phyloP scores from a whole-genome alignment of 2,113 vertebrate species.

The Syngnathus floridae region DNA sequence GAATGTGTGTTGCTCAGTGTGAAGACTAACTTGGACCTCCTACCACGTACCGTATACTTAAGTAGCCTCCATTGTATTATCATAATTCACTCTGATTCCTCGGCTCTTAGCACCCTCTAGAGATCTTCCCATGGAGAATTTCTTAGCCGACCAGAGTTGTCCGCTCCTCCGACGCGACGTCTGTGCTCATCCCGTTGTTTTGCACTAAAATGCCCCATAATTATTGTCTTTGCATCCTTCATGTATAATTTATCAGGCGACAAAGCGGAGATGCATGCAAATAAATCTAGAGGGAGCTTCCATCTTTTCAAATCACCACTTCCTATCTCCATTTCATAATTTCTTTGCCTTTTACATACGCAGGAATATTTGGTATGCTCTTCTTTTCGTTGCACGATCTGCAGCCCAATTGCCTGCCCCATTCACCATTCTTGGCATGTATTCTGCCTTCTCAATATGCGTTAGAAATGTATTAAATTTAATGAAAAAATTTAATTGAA shows the following conservation, averaged over 20 bases:
- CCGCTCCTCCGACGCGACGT: constrained; percentile 33
- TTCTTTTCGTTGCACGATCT: constrained; percentile 20
- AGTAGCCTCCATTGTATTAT: constrained; percentile 44
- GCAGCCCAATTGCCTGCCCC: constrained; percentile 25
- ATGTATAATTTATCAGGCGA: constrained; percentile 71
- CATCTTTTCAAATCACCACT: constrained; percentile 48
- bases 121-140: constrained; percentile 33
- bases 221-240: constrained; percentile 69
- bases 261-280: constrained; percentile 67
- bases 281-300: constrained; percentile 62
- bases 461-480: constrained; percentile 47
- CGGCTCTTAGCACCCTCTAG: constrained; percentile 42
- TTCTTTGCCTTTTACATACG: constrained; percentile 3
- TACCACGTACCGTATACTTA: constrained; percentile 13
- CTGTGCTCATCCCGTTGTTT: constrained; percentile 45
- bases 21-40: constrained; percentile 17
- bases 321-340: constrained; percentile 31
- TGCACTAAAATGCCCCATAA: constrained; percentile 61
- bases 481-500: too few species aligned
- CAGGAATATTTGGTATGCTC: constrained; percentile 22
- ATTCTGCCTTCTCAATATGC: constrained; percentile 43
- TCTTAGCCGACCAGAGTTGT: constrained; percentile 45
- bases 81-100: constrained; percentile 51
- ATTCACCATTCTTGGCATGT: constrained; percentile 30
- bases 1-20: constrained; percentile 12